A percentile compares a stretch with the other conserved stretches of the same genome.
Evolutionary conservation across 2,888 invertebrate genomes (phyloP).

Genomic region (Apantesis nais): DNA sequence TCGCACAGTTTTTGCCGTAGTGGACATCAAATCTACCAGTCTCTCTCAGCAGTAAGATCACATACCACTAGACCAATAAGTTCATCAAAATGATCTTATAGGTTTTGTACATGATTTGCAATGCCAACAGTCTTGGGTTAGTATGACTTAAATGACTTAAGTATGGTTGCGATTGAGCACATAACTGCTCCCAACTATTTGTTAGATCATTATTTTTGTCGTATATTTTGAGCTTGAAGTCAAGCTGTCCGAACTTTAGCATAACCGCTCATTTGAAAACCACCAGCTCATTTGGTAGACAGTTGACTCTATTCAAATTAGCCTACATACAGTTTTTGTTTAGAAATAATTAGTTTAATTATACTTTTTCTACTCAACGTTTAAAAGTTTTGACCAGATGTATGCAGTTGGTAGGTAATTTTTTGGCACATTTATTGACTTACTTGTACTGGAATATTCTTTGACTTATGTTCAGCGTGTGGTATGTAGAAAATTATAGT

Average conservation of each 20-base stretch:
- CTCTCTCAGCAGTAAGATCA: no score
- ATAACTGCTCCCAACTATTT: not conserved
- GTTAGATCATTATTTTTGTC: not conserved
- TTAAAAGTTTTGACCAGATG: not conserved
- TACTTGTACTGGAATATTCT: not conserved
- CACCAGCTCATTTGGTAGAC: conserved; percentile 48
- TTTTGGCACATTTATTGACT: not conserved
- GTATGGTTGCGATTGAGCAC: not conserved
- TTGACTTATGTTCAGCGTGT: not conserved
- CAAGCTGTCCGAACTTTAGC: conserved; percentile 27
- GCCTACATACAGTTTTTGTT: conserved; percentile 20
- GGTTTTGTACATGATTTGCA: no score
- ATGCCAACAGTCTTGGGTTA: not conserved
- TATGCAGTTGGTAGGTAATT: not conserved
- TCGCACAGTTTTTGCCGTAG: no score
- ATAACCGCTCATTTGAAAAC: conserved; percentile 42
- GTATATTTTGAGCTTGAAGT: conserved; percentile 32
- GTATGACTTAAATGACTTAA: not conserved
- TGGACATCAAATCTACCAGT: no score
- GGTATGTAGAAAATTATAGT: not conserved
- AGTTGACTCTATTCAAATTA: conserved; percentile 51
- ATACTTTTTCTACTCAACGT: conserved; percentile 11
- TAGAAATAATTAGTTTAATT: conserved; percentile 14
- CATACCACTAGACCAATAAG: no score
- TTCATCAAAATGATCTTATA: no score